Evolutionary conservation across 2,113 vertebrate genomes (phyloP).

Genomic region (Phycodurus eques): DNA sequence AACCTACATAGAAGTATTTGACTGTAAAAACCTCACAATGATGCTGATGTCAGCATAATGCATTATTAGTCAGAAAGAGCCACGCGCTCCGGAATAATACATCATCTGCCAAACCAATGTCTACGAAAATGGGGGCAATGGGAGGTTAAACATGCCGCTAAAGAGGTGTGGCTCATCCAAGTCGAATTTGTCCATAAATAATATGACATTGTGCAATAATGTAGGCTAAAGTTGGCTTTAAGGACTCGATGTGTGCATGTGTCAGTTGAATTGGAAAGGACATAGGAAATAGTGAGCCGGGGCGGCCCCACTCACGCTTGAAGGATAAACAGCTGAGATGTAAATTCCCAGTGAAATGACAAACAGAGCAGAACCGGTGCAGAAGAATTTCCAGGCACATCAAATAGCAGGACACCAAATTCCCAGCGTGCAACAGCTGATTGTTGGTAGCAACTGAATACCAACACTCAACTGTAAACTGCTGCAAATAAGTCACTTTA

Average conservation of each 20-base stretch:
- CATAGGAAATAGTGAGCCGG: constrained; percentile 53
- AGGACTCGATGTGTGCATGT: constrained; percentile 12
- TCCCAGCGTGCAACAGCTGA: neutral
- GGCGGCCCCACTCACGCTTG: constrained; percentile 36
- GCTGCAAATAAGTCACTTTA: neutral
- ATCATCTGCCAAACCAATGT: constrained; percentile 39
- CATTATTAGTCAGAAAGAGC: constrained; percentile 24
- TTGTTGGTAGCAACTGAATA: neutral
- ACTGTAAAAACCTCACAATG: neutral
- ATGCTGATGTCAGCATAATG: constrained; percentile 48
- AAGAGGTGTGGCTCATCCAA: constrained; percentile 16
- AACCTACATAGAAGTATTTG: constrained; percentile 1
- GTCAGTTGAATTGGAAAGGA: constrained; percentile 35
- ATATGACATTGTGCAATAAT: constrained; percentile 22
- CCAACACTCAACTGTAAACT: neutral
- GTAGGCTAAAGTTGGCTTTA: constrained; percentile 35
- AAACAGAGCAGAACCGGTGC: constrained; percentile 51
- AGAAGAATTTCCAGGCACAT: constrained; percentile 34
- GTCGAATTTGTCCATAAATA: constrained; percentile 16
- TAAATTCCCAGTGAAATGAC: constrained; percentile 39
- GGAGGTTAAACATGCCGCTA: constrained; percentile 12
- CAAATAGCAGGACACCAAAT: neutral
- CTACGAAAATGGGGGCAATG: constrained; percentile 20
- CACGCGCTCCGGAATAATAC: constrained; percentile 39
- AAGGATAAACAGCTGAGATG: constrained; percentile 47